Percentiles rank a stretch among this genome's conserved stretches.
These are phyloP conservation scores for Campaea margaritaria DNA, from an alignment of 2,888 invertebrate genomes.

Conservation along the genomic window DNA sequence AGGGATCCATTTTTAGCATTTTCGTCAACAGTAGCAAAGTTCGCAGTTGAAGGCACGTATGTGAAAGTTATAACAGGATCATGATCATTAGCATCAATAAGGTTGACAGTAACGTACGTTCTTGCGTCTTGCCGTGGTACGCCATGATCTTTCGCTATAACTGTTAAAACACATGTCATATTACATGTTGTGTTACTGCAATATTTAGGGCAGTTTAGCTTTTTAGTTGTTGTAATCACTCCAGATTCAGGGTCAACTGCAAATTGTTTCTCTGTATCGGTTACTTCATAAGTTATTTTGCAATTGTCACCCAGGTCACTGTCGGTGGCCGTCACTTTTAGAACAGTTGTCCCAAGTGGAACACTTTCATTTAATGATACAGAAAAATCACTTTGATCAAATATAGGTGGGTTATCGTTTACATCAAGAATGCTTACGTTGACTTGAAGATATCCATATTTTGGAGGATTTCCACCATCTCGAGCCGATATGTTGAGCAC, in stretches of 20 bases:
- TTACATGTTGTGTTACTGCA: conserved; percentile 90
- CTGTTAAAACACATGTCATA: conserved; percentile 97
- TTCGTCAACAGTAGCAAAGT: conserved; percentile 96
- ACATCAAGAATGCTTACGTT: conserved; percentile 96
- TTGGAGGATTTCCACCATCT: conserved; percentile 93
- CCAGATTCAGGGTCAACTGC: conserved; percentile 97
- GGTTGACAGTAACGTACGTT: conserved; percentile 96
- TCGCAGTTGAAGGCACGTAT: conserved; percentile 93
- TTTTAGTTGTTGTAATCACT: conserved; percentile 92
- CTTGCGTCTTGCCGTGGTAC: conserved; percentile 95
- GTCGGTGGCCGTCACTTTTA: conserved; percentile 97
- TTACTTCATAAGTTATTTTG: conserved; percentile 95
- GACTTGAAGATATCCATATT: conserved; percentile 93
- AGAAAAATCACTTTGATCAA: conserved; percentile 97
- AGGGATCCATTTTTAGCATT: conserved; percentile 95
- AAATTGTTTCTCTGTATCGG: conserved; percentile 94
- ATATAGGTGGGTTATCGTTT: conserved; percentile 97
- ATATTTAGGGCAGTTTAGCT: conserved; percentile 92
- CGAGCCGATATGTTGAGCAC: conserved; percentile 94
- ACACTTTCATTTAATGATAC: conserved; percentile 97
- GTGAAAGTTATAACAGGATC: conserved; percentile 96
- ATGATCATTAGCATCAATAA: conserved; percentile 97
- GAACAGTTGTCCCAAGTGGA: conserved; percentile 94
- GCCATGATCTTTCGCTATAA: conserved; percentile 97
- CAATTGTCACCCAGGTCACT: conserved; percentile 97